Conservation (phyloP, 2,888 invertebrate genomes). For the Byasa hedistus region DNA sequence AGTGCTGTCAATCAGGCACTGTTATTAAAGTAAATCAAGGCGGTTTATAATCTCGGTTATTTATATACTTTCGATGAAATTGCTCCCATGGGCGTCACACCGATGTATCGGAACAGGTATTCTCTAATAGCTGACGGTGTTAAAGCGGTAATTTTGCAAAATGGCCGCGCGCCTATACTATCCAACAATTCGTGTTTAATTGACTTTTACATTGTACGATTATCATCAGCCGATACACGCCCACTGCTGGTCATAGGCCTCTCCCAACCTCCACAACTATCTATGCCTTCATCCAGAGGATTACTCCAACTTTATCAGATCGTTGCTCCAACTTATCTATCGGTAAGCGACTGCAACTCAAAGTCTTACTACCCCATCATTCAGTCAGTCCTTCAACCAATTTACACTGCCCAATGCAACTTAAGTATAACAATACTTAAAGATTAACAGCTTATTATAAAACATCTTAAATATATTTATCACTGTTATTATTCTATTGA, state of each 20-base stretch:
- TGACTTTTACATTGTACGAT: constrained; percentile 26
- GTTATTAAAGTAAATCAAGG: constrained; percentile 50
- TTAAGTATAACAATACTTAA: too few species aligned
- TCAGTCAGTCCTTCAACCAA: too few species aligned
- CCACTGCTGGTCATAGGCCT: neutral
- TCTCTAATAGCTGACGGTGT: constrained; percentile 53
- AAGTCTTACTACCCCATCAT: neutral
- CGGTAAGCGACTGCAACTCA: neutral
- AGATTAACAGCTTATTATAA: too few species aligned
- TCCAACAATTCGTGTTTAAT: constrained; percentile 28
- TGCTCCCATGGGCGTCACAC: constrained; percentile 55
- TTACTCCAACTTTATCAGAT: too few species aligned
- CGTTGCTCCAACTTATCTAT: neutral
- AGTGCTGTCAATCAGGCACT: constrained; percentile 48
- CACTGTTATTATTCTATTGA: too few species aligned
- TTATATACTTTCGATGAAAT: constrained; percentile 52
- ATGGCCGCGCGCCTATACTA: constrained; percentile 41
- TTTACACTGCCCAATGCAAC: too few species aligned
- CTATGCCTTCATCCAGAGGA: neutral
- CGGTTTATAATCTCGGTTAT: constrained; percentile 50
- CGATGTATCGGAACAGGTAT: constrained; percentile 59
- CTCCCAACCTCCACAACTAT: neutral
- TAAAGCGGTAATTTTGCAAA: constrained; percentile 67
- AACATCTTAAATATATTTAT: too few species aligned
- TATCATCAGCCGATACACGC: constrained; percentile 9